phyloP scores from a whole-genome alignment of 35 echinoderm and acorn worm species.

The Heliocidaris erythrogramma region DNA sequence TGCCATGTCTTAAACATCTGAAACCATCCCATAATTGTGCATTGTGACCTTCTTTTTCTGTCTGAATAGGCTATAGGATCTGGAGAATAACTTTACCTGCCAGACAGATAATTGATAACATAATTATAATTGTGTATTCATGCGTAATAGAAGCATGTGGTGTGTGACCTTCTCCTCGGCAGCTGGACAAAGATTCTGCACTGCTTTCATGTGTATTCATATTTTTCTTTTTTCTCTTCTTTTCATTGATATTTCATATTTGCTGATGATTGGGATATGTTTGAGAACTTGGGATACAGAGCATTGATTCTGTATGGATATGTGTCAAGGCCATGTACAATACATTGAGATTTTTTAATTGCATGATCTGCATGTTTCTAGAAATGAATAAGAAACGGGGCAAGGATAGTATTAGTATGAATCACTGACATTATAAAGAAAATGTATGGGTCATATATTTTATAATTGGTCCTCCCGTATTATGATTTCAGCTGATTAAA shows the following conservation, averaged over 20 bases:
- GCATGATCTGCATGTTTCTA: no score
- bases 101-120: slow-evolving; percentile 2
- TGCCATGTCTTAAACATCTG: neutral
- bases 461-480: no score
- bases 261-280: neutral
- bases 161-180: neutral
- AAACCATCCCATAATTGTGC: neutral
- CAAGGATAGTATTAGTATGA: no score
- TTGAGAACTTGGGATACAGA: neutral
- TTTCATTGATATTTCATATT: neutral
- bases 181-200: neutral
- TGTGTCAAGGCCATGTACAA: neutral
- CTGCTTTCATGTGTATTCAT: neutral
- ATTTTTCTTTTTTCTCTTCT: neutral
- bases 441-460: no score
- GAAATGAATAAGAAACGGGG: no score
- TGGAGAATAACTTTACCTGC: neutral
- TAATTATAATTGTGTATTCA: slow-evolving; percentile 19
- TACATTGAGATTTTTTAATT: no score
- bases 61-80: neutral
- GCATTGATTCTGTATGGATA: neutral
- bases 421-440: no score
- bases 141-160: neutral
- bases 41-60: neutral
- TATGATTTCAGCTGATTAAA: no score